phyloP scores from a whole-genome alignment of 2,113 vertebrate species.

The Hippocampus mohnikei region DNA sequence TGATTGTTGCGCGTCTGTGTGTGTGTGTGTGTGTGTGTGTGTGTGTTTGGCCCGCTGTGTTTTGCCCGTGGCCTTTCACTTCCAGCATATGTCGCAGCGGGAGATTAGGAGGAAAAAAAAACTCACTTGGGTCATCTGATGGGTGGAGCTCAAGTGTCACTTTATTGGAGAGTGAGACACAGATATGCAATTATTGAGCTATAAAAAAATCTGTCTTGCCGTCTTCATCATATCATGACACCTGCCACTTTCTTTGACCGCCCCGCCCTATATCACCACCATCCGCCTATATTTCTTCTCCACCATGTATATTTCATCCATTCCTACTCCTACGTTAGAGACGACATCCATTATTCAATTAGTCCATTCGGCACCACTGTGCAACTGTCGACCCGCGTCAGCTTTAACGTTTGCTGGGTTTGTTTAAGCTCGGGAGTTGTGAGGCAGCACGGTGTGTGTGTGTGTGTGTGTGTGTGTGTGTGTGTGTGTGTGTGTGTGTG shows the following conservation, averaged over 20 bases:
- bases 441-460: background rate
- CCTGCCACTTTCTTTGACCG: constrained; percentile 1
- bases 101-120: constrained; percentile 29
- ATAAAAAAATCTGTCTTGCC: constrained; percentile 1
- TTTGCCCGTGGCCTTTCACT: constrained; percentile 49
- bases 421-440: constrained; percentile 39
- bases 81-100: constrained; percentile 53
- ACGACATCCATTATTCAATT: constrained; percentile 70
- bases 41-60: constrained; percentile 15
- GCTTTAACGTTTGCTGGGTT: constrained; percentile 64
- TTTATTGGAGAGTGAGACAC: constrained; percentile 11
- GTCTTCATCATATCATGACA: constrained; percentile 40
- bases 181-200: constrained; percentile 13
- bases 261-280: constrained; percentile 35
- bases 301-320: constrained; percentile 69
- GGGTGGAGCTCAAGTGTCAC: constrained; percentile 31
- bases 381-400: constrained; percentile 67
- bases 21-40: constrained; percentile 22
- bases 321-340: constrained; percentile 64
- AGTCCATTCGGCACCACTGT: constrained; percentile 61
- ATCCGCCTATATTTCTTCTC: constrained; percentile 23
- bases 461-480: background rate
- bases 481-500: background rate
- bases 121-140: constrained; percentile 17
- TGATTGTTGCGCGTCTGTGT: constrained; percentile 5